These are phyloP conservation scores for Conomelus anceps DNA, from an alignment of 2,888 invertebrate species.

Conservation along the genomic window DNA sequence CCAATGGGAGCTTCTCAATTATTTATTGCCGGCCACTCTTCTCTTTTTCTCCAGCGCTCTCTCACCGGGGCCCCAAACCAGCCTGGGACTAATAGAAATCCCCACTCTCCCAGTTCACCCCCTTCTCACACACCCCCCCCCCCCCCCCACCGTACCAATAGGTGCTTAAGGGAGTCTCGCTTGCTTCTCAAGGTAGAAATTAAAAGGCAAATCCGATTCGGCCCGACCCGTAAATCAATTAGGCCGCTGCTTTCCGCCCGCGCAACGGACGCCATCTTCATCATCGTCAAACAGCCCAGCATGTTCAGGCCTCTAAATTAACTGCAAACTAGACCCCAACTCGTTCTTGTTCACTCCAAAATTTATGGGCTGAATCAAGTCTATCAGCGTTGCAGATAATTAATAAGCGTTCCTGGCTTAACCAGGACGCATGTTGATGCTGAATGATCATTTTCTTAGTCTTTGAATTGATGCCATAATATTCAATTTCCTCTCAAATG, in stretches of 20 bases:
- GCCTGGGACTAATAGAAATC: neutral
- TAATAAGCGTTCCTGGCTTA: neutral
- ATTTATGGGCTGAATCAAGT: neutral
- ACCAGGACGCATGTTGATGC: no score
- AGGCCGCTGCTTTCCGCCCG: neutral
- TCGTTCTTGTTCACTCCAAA: neutral
- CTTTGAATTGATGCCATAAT: neutral
- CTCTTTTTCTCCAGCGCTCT: neutral
- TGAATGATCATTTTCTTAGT: neutral
- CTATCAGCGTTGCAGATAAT: neutral
- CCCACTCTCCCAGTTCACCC: neutral
- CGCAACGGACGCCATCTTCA: neutral
- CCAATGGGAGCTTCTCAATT: slow-evolving; percentile 22
- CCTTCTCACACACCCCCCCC: neutral
- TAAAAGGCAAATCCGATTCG: slow-evolving; percentile 8
- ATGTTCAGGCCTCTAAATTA: neutral
- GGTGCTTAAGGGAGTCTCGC: neutral
- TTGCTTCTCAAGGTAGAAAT: slow-evolving; percentile 7
- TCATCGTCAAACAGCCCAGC: neutral
- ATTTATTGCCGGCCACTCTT: slow-evolving; percentile 20
- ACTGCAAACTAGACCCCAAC: neutral
- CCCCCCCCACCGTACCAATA: no score
- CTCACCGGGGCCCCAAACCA: neutral
- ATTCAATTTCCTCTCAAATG: neutral
- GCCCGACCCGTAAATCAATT: slow-evolving; percentile 5